Conservation (phyloP, 2,797 vertebrate species). For the Vespertilio murinus region DNA sequence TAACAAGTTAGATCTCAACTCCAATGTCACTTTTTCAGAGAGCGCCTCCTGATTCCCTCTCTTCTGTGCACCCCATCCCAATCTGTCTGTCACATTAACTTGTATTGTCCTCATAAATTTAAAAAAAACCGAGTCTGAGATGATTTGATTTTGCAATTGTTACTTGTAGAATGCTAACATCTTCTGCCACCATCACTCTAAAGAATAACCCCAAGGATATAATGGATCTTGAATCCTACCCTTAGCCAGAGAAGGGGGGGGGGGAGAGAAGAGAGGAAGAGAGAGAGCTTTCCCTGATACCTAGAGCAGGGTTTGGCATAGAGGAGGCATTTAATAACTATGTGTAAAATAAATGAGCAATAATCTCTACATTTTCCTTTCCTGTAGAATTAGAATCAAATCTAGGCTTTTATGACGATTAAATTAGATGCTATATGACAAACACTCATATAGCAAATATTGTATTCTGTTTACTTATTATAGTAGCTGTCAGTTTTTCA, state of each 20-base stretch:
- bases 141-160: not conserved
- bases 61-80: rapidly evolving
- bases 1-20: not conserved
- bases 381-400: not conserved
- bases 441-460: not conserved
- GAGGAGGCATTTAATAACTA: not conserved
- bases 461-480: not conserved
- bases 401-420: not conserved
- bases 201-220: not conserved
- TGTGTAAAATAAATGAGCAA: not conserved
- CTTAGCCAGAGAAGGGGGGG: too few species aligned
- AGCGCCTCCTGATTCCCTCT: too few species aligned
- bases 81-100: not conserved
- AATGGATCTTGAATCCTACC: not conserved
- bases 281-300: not conserved
- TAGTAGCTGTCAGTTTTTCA: too few species aligned
- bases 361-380: not conserved
- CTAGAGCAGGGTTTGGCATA: too few species aligned
- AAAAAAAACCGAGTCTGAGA: not conserved
- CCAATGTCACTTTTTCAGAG: not conserved
- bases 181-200: not conserved
- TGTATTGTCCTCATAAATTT: not conserved
- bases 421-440: not conserved
- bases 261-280: not conserved
- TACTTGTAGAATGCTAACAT: not conserved